Evolutionary conservation across 2,113 vertebrate genomes (phyloP), one percentile per base, ranked within the genome.

Genomic region (Crotalus viridis): DNA sequence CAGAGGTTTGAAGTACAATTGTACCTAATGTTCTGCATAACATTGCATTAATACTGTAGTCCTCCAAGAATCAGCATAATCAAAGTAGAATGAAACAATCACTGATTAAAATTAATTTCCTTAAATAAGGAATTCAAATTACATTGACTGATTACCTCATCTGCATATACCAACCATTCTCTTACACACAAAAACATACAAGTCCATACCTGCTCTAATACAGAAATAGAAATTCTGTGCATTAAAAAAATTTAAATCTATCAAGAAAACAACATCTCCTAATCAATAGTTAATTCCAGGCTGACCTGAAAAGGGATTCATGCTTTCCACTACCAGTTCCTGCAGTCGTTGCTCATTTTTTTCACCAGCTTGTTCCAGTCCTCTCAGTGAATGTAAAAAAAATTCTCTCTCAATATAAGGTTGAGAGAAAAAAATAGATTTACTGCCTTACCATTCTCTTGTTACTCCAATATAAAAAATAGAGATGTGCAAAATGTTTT

Each of bases 61-160:
- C 43, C 28, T 59, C 69, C 12, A 22, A 91, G 39, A 17, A 85
- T 13, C 88, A 85, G 8, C 26, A 85, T 12, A 39, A 22, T 89
- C 91, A 85, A 92, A 85, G 3, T 51, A 92, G 54, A 92, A 24
- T 59, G 88, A 89, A 51, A 39, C n/a, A 74, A 81, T 19, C 69
- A 39, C 17, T 43, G 69, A 81, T 81, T 81, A 81, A 81, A 81
- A 39, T 81, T 81, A 81, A 81, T 81, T 81, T 39, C 13, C 17
- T 81, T 81, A 81, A 81, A 81, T 81, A 39, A 81, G 33, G 33
- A 81, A 81, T 81, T 81, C n/a, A 81, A 81, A 81, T 81, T 39
- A 81, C 33, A 81, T 1, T 43, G 74, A 81, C 69, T 81, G 69
- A 81, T 81, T 81, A 43, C 17, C 6, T 19, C 69, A 81, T 81